Percentiles rank a stretch among this genome's conserved stretches.
Evolutionary conservation across 2,113 vertebrate genomes (phyloP).

Genomic region (Oncorhynchus gorbuscha): DNA sequence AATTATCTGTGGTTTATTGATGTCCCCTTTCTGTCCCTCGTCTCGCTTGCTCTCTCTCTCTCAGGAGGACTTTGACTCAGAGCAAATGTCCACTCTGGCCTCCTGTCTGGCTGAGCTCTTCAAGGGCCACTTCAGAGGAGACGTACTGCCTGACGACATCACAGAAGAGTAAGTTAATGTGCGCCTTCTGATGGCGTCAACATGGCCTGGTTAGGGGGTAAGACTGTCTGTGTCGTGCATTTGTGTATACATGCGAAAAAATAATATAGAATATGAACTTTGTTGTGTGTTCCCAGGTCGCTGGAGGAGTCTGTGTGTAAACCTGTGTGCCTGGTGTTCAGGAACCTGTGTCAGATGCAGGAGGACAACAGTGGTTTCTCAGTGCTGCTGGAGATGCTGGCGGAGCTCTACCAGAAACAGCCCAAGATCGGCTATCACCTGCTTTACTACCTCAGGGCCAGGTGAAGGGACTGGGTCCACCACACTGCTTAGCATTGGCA

Average conservation of each 20-base stretch:
- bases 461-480: constrained; percentile 67
- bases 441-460: constrained; percentile 93
- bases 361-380: constrained; percentile 96
- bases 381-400: constrained; percentile 88
- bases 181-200: constrained; percentile 86
- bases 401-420: constrained; percentile 96
- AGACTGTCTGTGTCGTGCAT: constrained; percentile 11
- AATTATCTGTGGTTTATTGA: not conserved
- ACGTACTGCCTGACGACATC: constrained; percentile 91
- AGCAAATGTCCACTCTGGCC: constrained; percentile 88
- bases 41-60: not conserved
- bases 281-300: constrained; percentile 71
- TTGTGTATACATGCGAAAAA: not conserved
- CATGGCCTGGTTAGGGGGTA: constrained; percentile 66
- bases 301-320: constrained; percentile 95
- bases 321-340: constrained; percentile 93
- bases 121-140: constrained; percentile 91
- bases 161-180: constrained; percentile 83
- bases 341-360: constrained; percentile 97
- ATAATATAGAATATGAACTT: constrained; percentile 44
- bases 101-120: constrained; percentile 94
- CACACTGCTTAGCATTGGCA: too few relatives aligned
- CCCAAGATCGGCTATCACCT: constrained; percentile 97
- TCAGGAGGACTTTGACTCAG: constrained; percentile 95
- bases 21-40: not conserved